Evolutionary conservation across 2,888 invertebrate species (phyloP), one percentile per base, ranked within the genome.

Genomic region (Drosophila kanekoi): DNA sequence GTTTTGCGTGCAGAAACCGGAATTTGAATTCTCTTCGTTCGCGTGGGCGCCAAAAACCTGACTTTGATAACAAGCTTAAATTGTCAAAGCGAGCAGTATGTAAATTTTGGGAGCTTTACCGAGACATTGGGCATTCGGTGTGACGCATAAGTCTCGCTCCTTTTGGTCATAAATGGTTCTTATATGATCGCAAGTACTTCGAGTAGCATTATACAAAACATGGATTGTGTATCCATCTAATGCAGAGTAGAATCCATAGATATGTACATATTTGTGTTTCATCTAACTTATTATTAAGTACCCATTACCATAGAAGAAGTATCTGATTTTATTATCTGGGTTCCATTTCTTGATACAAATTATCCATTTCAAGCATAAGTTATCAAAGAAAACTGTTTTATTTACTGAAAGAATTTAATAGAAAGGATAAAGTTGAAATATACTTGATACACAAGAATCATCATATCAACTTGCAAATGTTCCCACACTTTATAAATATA

Each of bases 1-100:
- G 23, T 70, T 61, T 61, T 48, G 62, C 58, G 65, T 75, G 66
- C 72, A 44, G 54, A 61, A 63, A 43, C 35, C 28, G 32, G n/a
- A 49, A 53, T 44, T 35, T 28, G 9, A 43, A 18, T 49, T 40
- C 23, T 32, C 20, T 11, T 28, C 13, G 18, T 23, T 63, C 16
- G 47, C 51, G 71, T 72, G 65, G 72, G 71, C 28, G 18, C 33
- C 10, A 40, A 4, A 4, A 52, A 65, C 64, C 54, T 59, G 51
- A 54, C 35, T 70, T 62, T 35, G 48, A 43, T 38, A n/a, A 28
- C 16, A 23, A 23, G n/a, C 32, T 20, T 18, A 53, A 71, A 11
- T 41, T 51, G 37, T 23, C 14, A 49, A 20, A 54, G 23, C 20
- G 49, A 14, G 10, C 13, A 10, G n/a, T 37, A 51, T 43, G 28